Percentiles rank a stretch among this genome's conserved stretches.
Evolutionary conservation across 2,797 vertebrate species (phyloP).

Genomic region (Lithobates sylvaticus): DNA sequence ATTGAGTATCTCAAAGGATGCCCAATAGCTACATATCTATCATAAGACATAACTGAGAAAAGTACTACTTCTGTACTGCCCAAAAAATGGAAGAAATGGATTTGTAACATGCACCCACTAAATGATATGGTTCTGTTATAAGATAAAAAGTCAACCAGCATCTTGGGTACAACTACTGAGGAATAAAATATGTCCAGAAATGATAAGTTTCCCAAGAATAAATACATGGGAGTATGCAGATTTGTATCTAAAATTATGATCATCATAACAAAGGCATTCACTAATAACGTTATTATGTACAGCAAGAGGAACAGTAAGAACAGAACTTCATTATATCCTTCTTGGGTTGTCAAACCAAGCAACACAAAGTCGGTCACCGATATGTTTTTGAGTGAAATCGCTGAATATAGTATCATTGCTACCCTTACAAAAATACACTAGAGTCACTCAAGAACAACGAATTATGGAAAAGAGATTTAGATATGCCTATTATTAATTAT

Average conservation of each 20-base stretch:
- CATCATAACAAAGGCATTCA: conserved; percentile 63
- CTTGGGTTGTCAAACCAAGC: conserved; percentile 58
- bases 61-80: conserved; percentile 65
- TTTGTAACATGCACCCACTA: conserved; percentile 27
- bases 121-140: conserved; percentile 62
- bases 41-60: conserved; percentile 73
- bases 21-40: conserved; percentile 70
- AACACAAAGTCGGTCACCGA: conserved; percentile 54
- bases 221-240: conserved; percentile 63
- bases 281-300: conserved; percentile 30
- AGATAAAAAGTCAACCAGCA: conserved; percentile 64
- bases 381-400: too few relatives aligned
- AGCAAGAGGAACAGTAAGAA: conserved; percentile 59
- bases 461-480: too few relatives aligned
- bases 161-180: conserved; percentile 64
- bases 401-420: too few relatives aligned
- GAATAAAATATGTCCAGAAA: conserved; percentile 65
- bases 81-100: conserved; percentile 35
- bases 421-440: too few relatives aligned
- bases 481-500: too few relatives aligned
- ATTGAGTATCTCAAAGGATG: conserved; percentile 69
- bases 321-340: conserved; percentile 40
- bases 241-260: conserved; percentile 53
- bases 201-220: conserved; percentile 65
- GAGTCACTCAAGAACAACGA: too few relatives aligned